Evolutionary conservation across 1,140 invertebrate species (phyloP), one percentile per base, ranked within the genome.

Genomic region (Lordiphosa stackelbergi): DNA sequence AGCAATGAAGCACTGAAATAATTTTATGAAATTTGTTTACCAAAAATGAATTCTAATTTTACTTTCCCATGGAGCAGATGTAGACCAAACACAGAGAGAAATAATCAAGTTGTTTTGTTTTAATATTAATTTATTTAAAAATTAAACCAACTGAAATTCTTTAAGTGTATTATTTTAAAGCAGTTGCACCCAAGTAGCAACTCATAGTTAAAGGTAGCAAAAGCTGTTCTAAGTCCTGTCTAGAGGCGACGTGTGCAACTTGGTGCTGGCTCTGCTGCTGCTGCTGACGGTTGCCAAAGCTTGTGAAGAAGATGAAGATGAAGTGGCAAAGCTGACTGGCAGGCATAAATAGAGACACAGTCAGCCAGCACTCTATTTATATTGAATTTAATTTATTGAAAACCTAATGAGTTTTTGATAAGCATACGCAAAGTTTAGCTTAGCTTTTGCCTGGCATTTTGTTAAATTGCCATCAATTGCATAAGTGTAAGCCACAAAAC

Each of bases 331-430:
- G 59, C 59, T 51, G 65, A 65, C 55, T 45, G 72, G 57, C 64
- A 73, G 60, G 24, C 40, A 11, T 28, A 19, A 24, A 16, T 24
- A 11, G 22, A 16, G 11, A 28, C 48, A n/a, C 12, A 10, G 34
- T 7, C 31, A 48, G 19, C 16, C 42, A 34, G 59, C 74, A 81
- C 61, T 81, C 61, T 63, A 81, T 71, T 66, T 57, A 66, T 78
- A 81, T 79, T 79, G 77, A 75, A 79, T 75, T 79, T 81, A 81
- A 79, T 81, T 79, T 79, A 81, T 81, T 71, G 75, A 81, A 81
- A 81, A 81, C 69, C 66, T 81, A 81, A 79, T 81, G 77, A 79
- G 75, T 56, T 68, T 56, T 66, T 66, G 73, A 66, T 55, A 46
- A 46, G 43, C 31, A 31, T 46, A 46, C 8, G 24, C 28, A 46